A percentile compares a stretch with the other conserved stretches of the same genome.
These are phyloP conservation scores for Limanda limanda DNA, from an alignment of 2,113 vertebrate species.

Conservation along the genomic window DNA sequence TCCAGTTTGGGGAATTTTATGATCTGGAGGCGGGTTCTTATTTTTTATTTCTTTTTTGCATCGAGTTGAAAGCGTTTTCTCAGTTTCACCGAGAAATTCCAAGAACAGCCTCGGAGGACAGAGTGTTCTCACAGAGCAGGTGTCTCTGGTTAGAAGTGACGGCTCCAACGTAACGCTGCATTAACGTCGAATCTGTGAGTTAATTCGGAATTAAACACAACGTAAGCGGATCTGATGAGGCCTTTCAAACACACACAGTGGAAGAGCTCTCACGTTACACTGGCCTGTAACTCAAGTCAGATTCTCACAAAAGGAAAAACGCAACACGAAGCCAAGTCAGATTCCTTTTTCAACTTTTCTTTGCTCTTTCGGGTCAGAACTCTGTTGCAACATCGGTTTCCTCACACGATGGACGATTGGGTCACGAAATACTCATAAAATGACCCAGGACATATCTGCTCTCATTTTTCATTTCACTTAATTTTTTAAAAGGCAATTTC, in stretches of 20 bases:
- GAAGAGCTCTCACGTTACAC: neutral
- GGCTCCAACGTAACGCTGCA: neutral
- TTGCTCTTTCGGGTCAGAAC: neutral
- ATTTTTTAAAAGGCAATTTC: neutral
- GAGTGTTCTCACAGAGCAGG: constrained; percentile 57
- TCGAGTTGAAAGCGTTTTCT: constrained; percentile 59
- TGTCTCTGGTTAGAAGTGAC: constrained; percentile 50
- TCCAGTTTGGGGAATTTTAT: constrained; percentile 66
- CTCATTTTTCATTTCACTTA: neutral
- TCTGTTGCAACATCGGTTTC: constrained; percentile 7
- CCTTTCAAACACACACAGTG: neutral
- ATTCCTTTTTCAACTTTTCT: constrained; percentile 15
- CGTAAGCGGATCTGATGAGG: neutral
- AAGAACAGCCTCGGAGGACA: constrained; percentile 30
- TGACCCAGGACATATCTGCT: neutral
- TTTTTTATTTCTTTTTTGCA: constrained; percentile 18
- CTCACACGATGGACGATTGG: no score
- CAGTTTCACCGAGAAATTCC: constrained; percentile 39
- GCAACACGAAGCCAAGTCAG: neutral
- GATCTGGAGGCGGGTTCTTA: constrained; percentile 43
- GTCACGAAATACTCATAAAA: constrained; percentile 5
- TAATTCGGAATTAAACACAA: constrained; percentile 7
- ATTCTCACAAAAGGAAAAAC: neutral
- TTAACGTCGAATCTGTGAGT: neutral
- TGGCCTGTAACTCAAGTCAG: neutral